Evolutionary conservation across 2,797 vertebrate genomes (phyloP).

Genomic region (Mionectes olivaceus): DNA sequence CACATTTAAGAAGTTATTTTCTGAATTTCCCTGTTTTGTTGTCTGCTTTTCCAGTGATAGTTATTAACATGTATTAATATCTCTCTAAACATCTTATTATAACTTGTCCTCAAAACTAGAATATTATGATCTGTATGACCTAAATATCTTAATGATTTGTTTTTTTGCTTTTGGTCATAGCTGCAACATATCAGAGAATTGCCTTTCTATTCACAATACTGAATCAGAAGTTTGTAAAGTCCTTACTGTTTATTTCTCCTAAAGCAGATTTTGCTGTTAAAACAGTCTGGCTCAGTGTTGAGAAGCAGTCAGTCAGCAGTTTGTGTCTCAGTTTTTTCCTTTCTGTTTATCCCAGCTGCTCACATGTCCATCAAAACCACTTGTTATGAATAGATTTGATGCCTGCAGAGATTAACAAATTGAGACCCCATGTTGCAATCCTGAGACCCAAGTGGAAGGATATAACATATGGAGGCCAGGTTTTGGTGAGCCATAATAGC

Average conservation of each 20-base stretch:
- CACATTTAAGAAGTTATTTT: background rate
- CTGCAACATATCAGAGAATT: background rate
- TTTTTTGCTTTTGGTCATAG: background rate
- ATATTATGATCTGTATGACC: background rate
- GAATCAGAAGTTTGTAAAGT: background rate
- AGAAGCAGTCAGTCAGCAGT: background rate
- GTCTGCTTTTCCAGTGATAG: background rate
- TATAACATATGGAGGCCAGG: background rate
- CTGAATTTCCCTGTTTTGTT: background rate
- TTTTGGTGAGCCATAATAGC: background rate
- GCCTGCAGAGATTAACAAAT: slow-evolving; percentile 1
- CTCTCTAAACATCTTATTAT: background rate
- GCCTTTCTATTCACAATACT: background rate
- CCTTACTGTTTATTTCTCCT: background rate
- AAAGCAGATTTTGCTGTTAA: background rate
- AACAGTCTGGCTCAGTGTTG: background rate
- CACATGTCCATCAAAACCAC: background rate
- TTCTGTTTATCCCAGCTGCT: background rate
- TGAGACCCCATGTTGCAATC: background rate
- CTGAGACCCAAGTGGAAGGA: background rate
- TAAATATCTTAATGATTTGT: background rate
- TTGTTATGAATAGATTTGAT: background rate
- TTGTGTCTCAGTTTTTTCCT: background rate
- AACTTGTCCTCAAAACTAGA: background rate
- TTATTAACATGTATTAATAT: background rate